A percentile compares a stretch with the other conserved stretches of the same genome.
Conservation (phyloP, 2,113 vertebrate species). For the Tachysurus fulvidraco region DNA sequence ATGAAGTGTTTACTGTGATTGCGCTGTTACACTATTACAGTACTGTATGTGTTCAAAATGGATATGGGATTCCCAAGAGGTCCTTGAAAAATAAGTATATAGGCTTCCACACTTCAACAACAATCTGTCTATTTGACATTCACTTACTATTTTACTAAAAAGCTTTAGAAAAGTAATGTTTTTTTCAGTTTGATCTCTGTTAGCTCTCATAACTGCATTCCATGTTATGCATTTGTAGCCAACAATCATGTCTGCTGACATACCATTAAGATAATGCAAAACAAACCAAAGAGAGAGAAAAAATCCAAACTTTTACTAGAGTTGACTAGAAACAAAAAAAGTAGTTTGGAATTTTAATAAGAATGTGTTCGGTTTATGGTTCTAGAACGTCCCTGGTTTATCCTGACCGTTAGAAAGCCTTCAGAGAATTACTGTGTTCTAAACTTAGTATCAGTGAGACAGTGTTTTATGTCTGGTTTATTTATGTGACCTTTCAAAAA, state of each 20-base stretch:
- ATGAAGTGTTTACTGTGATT: neutral
- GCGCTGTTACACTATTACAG: neutral
- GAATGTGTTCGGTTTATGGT: too few relatives aligned
- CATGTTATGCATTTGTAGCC: neutral
- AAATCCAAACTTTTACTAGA: too few relatives aligned
- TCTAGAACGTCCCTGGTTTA: too few relatives aligned
- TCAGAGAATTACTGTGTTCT: too few relatives aligned
- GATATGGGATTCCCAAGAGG: neutral
- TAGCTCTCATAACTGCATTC: neutral
- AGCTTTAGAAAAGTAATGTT: neutral
- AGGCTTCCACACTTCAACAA: neutral
- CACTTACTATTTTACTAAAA: neutral
- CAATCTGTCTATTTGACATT: neutral
- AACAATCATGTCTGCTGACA: neutral
- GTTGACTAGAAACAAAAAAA: too few relatives aligned
- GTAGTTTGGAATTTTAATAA: too few relatives aligned
- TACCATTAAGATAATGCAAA: neutral
- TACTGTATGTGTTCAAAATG: neutral
- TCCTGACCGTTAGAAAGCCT: too few relatives aligned
- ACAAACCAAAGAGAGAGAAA: neutral
- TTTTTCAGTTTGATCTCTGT: neutral
- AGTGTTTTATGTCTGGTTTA: too few relatives aligned
- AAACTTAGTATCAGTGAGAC: too few relatives aligned
- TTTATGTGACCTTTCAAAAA: too few relatives aligned
- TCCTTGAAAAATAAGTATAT: neutral